A percentile compares a stretch with the other conserved stretches of the same genome.
Evolutionary conservation across 2,888 invertebrate genomes (phyloP).

Genomic region (Sphinx pinastri): DNA sequence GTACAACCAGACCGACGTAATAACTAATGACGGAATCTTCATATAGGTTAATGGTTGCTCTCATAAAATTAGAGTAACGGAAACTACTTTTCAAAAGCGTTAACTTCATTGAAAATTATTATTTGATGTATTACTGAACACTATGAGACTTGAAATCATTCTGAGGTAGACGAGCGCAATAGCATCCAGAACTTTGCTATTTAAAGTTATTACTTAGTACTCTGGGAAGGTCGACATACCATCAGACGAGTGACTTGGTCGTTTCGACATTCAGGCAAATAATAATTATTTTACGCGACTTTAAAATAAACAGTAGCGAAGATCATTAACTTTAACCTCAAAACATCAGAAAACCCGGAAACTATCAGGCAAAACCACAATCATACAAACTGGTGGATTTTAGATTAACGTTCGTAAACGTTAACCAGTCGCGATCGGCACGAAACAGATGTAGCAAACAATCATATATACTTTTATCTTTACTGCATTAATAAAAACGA

Average conservation of each 20-base stretch:
- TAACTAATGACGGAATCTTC: not conserved
- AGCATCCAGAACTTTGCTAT: no score
- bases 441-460: conserved; percentile 19
- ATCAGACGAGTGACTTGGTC: no score
- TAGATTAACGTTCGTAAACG: not conserved
- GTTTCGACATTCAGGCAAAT: no score
- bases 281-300: not conserved
- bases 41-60: not conserved
- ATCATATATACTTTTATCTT: conserved; percentile 18
- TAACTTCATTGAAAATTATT: no score
- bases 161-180: no score
- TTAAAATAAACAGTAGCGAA: not conserved
- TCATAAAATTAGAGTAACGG: no score
- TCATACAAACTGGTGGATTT: conserved; percentile 7
- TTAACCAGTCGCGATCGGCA: conserved; percentile 1
- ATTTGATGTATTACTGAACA: no score
- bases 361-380: not conserved
- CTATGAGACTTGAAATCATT: no score
- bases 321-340: not conserved
- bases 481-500: conserved; percentile 22
- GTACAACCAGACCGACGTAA: not conserved
- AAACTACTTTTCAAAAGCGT: no score
- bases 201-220: no score
- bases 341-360: conserved; percentile 8
- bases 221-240: no score